Conservation (phyloP, 2,888 invertebrate species). For the Zygothrica quintamaculata region DNA sequence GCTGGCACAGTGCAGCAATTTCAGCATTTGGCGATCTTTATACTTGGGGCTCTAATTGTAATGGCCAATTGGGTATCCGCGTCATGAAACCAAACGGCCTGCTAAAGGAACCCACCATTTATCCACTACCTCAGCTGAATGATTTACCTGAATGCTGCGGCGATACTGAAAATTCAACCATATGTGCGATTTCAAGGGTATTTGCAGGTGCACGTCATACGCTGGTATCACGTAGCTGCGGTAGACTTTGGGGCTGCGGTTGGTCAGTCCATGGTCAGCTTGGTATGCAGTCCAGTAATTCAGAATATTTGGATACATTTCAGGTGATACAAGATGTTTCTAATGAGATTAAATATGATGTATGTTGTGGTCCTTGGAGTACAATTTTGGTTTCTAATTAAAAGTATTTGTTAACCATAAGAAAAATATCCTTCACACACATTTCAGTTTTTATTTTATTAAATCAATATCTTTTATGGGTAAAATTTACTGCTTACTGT, state of each 20-base stretch:
- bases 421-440: too few relatives aligned
- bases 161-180: slow-evolving; percentile 11
- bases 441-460: too few relatives aligned
- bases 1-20: slow-evolving; percentile 94
- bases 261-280: slow-evolving; percentile 94
- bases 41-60: slow-evolving; percentile 96
- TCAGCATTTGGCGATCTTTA: slow-evolving; percentile 93
- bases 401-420: too few relatives aligned
- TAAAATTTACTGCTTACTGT: too few relatives aligned
- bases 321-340: slow-evolving; percentile 62
- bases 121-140: slow-evolving; percentile 82
- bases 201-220: slow-evolving; percentile 92
- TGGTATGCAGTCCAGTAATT: slow-evolving; percentile 70
- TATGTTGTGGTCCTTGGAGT: slow-evolving; percentile 86
- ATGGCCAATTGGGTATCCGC: slow-evolving; percentile 91
- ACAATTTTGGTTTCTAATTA: too few relatives aligned
- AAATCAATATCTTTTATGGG: too few relatives aligned
- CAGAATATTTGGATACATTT: slow-evolving; percentile 61
- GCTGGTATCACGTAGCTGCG: slow-evolving; percentile 88
- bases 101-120: slow-evolving; percentile 77
- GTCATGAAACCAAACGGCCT: slow-evolving; percentile 77
- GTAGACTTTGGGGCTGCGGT: slow-evolving; percentile 90
- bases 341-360: slow-evolving; percentile 25
- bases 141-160: slow-evolving; percentile 73
- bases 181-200: slow-evolving; percentile 85